phyloP scores from a whole-genome alignment of 2,113 vertebrate genomes.

The Trogon surrucura region DNA sequence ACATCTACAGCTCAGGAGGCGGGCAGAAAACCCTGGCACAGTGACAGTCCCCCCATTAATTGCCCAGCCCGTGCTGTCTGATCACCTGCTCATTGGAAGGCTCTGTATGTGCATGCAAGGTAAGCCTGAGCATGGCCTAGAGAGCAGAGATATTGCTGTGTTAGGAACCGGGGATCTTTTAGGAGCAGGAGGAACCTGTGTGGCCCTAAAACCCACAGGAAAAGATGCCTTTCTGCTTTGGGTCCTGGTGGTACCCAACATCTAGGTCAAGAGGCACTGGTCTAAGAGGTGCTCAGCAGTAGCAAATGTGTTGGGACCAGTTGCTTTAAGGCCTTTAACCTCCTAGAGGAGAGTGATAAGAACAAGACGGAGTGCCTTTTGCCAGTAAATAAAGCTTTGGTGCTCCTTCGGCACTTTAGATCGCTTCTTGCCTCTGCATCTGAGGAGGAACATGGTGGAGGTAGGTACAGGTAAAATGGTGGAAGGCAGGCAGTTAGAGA shows the following conservation, averaged over 20 bases:
- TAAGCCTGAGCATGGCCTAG: neutral
- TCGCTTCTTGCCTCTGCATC: neutral
- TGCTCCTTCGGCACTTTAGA: neutral
- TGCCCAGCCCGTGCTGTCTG: neutral
- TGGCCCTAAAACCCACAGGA: neutral
- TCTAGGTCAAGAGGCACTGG: neutral
- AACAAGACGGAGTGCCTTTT: neutral
- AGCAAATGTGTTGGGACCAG: neutral
- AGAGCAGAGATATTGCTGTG: neutral
- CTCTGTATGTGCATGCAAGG: fast-evolving
- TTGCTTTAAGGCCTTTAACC: neutral
- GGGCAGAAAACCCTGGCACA: neutral
- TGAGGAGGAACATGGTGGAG: neutral
- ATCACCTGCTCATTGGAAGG: neutral
- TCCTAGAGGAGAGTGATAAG: neutral
- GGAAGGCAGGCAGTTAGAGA: neutral
- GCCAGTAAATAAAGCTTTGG: neutral
- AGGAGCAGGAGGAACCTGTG: neutral
- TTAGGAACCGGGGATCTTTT: neutral
- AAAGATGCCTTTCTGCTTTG: neutral
- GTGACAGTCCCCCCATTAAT: neutral
- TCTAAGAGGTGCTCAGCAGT: neutral
- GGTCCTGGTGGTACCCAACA: neutral
- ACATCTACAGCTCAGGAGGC: neutral
- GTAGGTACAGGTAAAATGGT: neutral